Evolutionary conservation across 2,797 vertebrate species (phyloP), one percentile per base, ranked within the genome.

Genomic region (Characodon lateralis): DNA sequence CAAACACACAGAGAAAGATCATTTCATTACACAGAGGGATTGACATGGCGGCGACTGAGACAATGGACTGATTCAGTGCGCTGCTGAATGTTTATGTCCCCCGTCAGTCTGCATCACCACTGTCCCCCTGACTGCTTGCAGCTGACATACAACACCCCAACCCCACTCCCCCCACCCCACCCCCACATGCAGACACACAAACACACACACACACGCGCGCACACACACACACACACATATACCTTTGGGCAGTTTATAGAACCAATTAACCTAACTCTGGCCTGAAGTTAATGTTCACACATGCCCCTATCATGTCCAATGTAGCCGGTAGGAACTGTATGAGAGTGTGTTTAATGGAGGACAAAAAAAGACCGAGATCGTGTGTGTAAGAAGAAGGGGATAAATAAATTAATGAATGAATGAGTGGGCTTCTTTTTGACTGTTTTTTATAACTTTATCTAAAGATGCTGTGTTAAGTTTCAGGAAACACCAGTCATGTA

Each of bases 381-480:
- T 63, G 59, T 66, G 65, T 65, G 69, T 43, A 73, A 48, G 50
- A 18, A 72, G 66, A 46, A 89, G 59, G 69, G 79, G 28, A 39
- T 39, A 8, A 53, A 20, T 53, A 16, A 65, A 65, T 28, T 78
- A 39, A 39, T 65, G 18, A 78, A 85, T 82, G 91, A 89, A 81
- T 77, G 83, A 95, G 94, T 93, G 86, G 93, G 86, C 88, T 89
- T 91, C 92, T 95, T 94, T 94, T 94, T 75, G 76, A 83, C 78
- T 82, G 66, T 78, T 91, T 89, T 92, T 97, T 96, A 97, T 96
- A 96, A 96, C 95, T 96, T 96, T 95, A 85, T 95, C 96, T 96
- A 94, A 91, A 96, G 94, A 96, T 96, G 96, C 94, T 95, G 94
- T 96, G 96, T 95, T 97, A 97, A 96, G 97, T 94, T 92, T 97